Base-by-base conservation (phyloP, 1,140 invertebrate genomes). In the Calycopis cecrops region DNA sequence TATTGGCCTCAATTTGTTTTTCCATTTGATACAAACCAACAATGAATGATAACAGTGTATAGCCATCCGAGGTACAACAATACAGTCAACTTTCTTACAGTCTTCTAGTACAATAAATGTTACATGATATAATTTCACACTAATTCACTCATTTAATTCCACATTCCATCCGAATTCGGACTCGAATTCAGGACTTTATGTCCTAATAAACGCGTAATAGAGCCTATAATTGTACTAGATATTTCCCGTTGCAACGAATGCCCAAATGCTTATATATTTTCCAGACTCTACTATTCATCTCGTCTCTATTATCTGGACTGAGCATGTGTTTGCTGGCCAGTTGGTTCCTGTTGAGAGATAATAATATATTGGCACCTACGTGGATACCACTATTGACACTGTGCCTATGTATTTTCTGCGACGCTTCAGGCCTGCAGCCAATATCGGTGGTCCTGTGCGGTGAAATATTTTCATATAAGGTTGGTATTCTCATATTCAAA, bases 391-490 rank as follows among this genome's bases (percentile, higher is more conserved):
- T 69, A 14, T 10, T 63, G 0, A 61, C 63, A 0, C 33, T 69
- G 10, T 69, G 66, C 33, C 4, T 63, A 21, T 69, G 66, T 18
- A 62, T 69, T 4, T 65, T 68, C 40, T 68, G 65, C 38, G 65
- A 68, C n/a, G 57, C 62, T 18, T 50, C 65, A 9, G 66, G 66
- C 0, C 35, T 69, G 4, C 55, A 65, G 35, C 66, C 66, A 10
- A 63, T 63, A 18, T 17, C 62, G 14, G 51, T 63, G 0, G 57
- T 63, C 1, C 52, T 63, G 9, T 48, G 57, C 35, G 57, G 62
- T 1, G 62, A 63, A 47, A 63, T 54, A 9, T 59, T 59, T 14
- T 63, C 62, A 34, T 64, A 48, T 48, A 70, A 63, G 65, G 67
- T 70, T 58, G 55, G 34, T 34, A 50, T 34, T 9, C n/a, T n/a